Conservation (phyloP, 2,888 invertebrate genomes). For the Thymelicus acteon region DNA sequence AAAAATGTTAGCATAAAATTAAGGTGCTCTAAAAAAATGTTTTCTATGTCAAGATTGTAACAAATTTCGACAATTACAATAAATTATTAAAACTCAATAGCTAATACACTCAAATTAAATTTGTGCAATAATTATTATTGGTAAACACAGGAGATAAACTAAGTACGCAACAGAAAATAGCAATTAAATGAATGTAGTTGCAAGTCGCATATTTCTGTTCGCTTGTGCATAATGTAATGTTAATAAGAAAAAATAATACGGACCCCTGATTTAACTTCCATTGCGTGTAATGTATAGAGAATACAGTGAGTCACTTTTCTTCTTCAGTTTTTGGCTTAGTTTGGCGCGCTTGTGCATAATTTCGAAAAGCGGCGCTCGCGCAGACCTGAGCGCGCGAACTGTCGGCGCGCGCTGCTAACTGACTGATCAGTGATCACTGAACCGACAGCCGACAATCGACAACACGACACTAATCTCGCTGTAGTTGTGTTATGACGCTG, state of each 20-base stretch:
- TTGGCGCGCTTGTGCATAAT: slow-evolving; percentile 26
- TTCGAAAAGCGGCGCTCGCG: slow-evolving; percentile 45
- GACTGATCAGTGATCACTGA: slow-evolving; percentile 54
- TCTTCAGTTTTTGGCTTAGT: not conserved
- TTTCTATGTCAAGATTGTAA: too few species aligned
- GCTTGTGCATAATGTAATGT: slow-evolving; percentile 6
- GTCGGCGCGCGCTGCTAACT: slow-evolving; percentile 54
- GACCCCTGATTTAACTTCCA: slow-evolving; percentile 61
- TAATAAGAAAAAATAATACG: slow-evolving; percentile 47
- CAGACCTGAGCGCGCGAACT: slow-evolving; percentile 57
- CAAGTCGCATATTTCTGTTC: slow-evolving; percentile 7
- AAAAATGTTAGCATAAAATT: not conserved
- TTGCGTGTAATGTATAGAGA: slow-evolving; percentile 42
- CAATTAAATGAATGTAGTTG: slow-evolving; percentile 3
- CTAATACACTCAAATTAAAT: not conserved
- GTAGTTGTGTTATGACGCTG: slow-evolving; percentile 14
- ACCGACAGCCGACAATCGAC: slow-evolving; percentile 3
- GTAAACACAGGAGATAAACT: slow-evolving; percentile 1
- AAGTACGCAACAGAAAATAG: not conserved
- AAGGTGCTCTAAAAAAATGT: too few species aligned
- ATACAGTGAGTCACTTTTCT: slow-evolving; percentile 41
- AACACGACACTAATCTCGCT: slow-evolving; percentile 10
- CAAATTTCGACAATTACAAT: too few species aligned
- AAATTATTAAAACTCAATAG: not conserved
- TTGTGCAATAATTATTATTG: not conserved